Conservation (phyloP, 2,113 vertebrate species). For the Leucoraja erinaceus region DNA sequence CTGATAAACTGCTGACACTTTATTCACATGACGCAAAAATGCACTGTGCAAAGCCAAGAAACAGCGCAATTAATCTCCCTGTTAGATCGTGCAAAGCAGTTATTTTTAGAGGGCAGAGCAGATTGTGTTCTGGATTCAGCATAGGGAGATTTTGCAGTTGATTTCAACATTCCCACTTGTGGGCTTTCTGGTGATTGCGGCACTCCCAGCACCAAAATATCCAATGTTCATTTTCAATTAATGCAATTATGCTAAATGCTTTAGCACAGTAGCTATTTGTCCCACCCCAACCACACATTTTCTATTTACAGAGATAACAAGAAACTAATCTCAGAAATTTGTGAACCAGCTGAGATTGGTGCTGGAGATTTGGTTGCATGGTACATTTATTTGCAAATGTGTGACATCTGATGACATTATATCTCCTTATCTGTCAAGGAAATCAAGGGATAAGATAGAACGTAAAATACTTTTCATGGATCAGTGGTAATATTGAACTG, state of each 20-base stretch:
- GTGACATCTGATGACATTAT: background rate
- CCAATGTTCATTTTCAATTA: background rate
- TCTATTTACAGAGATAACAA: background rate
- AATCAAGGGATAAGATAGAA: background rate
- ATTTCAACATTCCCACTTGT: background rate
- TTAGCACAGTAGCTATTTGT: background rate
- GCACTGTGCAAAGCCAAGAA: background rate
- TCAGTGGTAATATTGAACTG: background rate
- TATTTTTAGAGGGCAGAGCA: background rate
- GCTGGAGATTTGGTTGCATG: too few species aligned
- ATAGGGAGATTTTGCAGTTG: background rate
- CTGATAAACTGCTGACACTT: background rate
- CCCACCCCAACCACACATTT: background rate
- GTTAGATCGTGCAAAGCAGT: background rate
- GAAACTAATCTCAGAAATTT: background rate
- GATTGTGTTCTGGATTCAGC: background rate
- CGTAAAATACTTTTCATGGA: background rate
- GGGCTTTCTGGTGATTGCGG: background rate
- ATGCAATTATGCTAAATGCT: background rate
- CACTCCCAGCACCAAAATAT: background rate
- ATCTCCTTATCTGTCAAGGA: background rate
- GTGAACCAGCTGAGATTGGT: background rate
- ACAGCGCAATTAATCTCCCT: background rate
- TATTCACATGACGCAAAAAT: background rate
- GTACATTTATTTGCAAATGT: background rate